These are phyloP conservation scores for Corythaeola cristata DNA, from an alignment of 2,113 vertebrate genomes.

Conservation along the genomic window DNA sequence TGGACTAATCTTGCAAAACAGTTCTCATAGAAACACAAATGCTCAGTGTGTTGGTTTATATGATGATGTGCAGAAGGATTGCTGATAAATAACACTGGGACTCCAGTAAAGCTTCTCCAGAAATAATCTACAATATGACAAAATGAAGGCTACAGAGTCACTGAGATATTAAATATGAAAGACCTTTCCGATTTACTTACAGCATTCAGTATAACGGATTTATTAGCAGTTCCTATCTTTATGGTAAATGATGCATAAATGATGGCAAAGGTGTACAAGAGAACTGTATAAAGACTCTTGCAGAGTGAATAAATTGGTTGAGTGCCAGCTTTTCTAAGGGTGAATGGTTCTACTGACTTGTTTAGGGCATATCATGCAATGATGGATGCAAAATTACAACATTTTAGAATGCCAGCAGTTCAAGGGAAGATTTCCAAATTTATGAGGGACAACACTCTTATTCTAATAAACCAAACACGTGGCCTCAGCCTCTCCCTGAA, in stretches of 20 bases:
- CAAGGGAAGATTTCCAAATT: slow-evolving; percentile 43
- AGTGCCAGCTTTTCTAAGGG: slow-evolving; percentile 64
- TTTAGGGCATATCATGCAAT: slow-evolving; percentile 29
- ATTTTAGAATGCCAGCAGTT: slow-evolving; percentile 31
- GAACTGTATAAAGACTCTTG: slow-evolving; percentile 54
- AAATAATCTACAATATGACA: slow-evolving; percentile 40
- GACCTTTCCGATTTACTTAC: slow-evolving; percentile 29
- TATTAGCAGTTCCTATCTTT: slow-evolving; percentile 62
- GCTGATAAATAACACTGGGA: slow-evolving; percentile 42
- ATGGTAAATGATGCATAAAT: slow-evolving; percentile 72
- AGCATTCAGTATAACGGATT: slow-evolving; percentile 58
- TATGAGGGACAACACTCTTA: slow-evolving; percentile 19
- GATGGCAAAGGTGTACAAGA: slow-evolving; percentile 64
- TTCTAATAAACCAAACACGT: background rate
- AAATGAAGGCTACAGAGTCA: slow-evolving; percentile 46
- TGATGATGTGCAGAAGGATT: background rate
- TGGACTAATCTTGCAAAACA: background rate
- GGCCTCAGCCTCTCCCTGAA: background rate
- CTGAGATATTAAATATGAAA: slow-evolving; percentile 62
- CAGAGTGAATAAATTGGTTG: slow-evolving; percentile 53
- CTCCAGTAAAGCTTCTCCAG: background rate
- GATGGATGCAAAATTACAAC: slow-evolving; percentile 52
- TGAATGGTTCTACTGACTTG: slow-evolving; percentile 59
- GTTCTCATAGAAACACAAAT: background rate
- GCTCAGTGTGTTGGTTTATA: background rate